A percentile compares a stretch with the other conserved stretches of the same genome.
Conservation (phyloP, 2,113 vertebrate species). For the Hepsetus odoe region DNA sequence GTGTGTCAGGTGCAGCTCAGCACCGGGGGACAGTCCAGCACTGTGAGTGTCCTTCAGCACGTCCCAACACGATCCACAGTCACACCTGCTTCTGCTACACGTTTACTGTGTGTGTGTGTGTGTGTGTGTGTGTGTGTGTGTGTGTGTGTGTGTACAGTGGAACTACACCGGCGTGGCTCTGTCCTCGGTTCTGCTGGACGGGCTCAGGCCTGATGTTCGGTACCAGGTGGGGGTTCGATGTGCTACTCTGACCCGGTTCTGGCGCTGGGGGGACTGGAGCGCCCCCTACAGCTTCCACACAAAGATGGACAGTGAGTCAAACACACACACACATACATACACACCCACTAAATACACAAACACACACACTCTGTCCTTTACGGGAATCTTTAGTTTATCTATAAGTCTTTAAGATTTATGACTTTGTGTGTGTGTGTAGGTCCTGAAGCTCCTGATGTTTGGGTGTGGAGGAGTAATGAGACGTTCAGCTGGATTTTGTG, state of each 20-base stretch:
- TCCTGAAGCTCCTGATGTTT: conserved; percentile 71
- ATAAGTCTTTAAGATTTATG: background rate
- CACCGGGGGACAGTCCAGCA: conserved; percentile 27
- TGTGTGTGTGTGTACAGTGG: conserved; percentile 52
- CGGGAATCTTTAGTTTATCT: background rate
- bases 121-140: no score
- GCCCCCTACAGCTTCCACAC: conserved; percentile 62
- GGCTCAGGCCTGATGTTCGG: conserved; percentile 62
- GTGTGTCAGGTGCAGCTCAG: conserved; percentile 68
- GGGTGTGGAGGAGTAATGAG: conserved; percentile 68
- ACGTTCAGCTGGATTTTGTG: conserved; percentile 66
- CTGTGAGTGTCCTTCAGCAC: conserved; percentile 56
- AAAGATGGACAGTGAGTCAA: conserved; percentile 62
- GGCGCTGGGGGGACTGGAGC: conserved; percentile 77
- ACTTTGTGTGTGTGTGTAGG: conserved; percentile 50
- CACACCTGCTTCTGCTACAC: no score
- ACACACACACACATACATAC: no score
- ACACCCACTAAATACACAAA: no score
- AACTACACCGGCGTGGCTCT: conserved; percentile 66
- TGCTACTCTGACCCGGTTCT: conserved; percentile 68
- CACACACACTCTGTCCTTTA: background rate
- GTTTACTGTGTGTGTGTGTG: no score
- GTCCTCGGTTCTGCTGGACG: conserved; percentile 51
- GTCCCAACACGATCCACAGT: background rate
- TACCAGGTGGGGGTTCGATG: conserved; percentile 68